Conservation (phyloP, 2,113 vertebrate species). For the Jaculus jaculus region DNA sequence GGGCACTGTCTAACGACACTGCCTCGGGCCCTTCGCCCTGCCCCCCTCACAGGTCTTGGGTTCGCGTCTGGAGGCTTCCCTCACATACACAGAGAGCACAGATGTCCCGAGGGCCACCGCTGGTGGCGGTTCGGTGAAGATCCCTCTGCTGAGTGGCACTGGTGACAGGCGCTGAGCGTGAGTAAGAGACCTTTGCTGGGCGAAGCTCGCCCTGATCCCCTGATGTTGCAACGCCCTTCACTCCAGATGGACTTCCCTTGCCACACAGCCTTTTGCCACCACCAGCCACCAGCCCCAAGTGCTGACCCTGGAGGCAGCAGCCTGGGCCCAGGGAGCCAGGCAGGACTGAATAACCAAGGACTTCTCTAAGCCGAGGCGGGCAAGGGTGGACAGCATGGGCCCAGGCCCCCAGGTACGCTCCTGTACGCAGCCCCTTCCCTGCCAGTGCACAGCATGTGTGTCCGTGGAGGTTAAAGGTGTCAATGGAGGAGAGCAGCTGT, state of each 20-base stretch:
- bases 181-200: accelerated
- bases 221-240: not conserved
- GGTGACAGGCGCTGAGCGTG: not conserved
- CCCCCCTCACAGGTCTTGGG: accelerated
- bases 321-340: accelerated
- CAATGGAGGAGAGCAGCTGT: accelerated
- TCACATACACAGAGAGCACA: not conserved
- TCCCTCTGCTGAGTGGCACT: not conserved
- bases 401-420: accelerated
- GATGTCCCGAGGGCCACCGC: not conserved
- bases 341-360: accelerated
- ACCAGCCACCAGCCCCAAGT: not conserved
- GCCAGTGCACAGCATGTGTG: not conserved
- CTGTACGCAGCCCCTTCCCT: accelerated
- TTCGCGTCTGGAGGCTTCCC: accelerated
- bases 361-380: not conserved
- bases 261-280: accelerated
- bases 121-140: too few relatives aligned
- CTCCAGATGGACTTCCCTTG: accelerated
- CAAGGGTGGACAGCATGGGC: accelerated
- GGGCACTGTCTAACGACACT: accelerated
- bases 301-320: accelerated
- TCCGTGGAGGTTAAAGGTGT: accelerated
- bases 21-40: not conserved
- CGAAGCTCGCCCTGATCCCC: not conserved